phyloP scores from a whole-genome alignment of 2,797 vertebrate genomes.

The Myripristis murdjan region DNA sequence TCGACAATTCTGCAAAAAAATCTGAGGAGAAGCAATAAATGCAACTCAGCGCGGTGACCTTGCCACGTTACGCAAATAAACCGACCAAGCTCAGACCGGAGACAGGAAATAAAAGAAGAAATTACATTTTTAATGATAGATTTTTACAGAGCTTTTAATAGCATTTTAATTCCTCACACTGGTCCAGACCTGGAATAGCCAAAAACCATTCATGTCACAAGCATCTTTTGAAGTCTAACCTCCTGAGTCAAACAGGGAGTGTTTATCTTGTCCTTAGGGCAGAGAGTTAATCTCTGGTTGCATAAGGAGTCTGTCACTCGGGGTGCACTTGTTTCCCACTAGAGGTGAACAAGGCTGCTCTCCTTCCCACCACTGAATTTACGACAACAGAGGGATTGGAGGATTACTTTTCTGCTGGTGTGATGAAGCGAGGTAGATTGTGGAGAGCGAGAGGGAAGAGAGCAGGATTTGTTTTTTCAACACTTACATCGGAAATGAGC shows the following conservation, averaged over 20 bases:
- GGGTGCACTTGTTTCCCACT: constrained; percentile 20
- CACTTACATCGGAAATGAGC: constrained; percentile 14
- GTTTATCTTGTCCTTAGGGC: background rate
- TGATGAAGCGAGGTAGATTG: constrained; percentile 14
- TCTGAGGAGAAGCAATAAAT: background rate
- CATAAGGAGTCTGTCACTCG: constrained; percentile 38
- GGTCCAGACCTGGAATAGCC: background rate
- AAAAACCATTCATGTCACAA: background rate
- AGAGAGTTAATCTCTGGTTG: constrained; percentile 29
- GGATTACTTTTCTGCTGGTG: constrained; percentile 15
- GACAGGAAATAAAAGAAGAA: no score
- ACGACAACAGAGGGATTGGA: constrained; percentile 31
- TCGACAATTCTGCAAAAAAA: background rate
- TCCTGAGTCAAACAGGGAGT: background rate
- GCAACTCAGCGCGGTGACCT: background rate
- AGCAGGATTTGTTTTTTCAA: constrained; percentile 19
- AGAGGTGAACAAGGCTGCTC: constrained; percentile 49
- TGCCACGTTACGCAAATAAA: background rate
- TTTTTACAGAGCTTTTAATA: no score
- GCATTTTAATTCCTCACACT: no score
- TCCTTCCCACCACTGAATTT: constrained; percentile 21
- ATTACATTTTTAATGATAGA: no score
- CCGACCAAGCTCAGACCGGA: background rate
- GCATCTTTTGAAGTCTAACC: background rate
- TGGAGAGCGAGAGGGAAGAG: background rate